Conservation (phyloP, 2,113 vertebrate genomes). For the Neogale vison region DNA sequence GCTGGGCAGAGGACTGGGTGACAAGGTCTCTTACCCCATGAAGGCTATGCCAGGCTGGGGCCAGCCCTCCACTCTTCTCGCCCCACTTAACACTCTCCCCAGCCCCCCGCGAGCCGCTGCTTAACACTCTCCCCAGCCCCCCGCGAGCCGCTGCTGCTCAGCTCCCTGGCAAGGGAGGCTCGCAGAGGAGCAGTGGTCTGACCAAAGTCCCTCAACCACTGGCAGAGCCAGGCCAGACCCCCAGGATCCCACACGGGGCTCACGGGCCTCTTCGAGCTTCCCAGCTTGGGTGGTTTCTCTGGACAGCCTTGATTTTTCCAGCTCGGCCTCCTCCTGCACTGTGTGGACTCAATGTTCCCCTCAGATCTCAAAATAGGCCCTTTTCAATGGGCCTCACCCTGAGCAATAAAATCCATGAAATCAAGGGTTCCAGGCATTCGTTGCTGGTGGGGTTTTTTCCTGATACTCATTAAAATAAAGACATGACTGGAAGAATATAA, state of each 20-base stretch:
- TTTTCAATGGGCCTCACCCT: not conserved
- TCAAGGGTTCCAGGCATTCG: not conserved
- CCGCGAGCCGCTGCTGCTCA: not conserved
- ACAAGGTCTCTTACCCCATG: not conserved
- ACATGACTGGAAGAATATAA: not conserved
- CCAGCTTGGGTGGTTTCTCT: not conserved
- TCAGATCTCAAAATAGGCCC: not conserved
- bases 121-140: too few relatives aligned
- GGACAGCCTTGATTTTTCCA: rapidly evolving
- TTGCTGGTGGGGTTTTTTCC: not conserved
- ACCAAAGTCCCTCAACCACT: not conserved
- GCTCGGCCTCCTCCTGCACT: not conserved
- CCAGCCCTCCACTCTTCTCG: not conserved
- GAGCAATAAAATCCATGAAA: not conserved
- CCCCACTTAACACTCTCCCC: too few relatives aligned
- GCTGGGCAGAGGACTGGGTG: not conserved
- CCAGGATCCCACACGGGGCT: not conserved
- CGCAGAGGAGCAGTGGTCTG: rapidly evolving
- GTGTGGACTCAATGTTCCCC: not conserved
- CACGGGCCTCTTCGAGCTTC: rapidly evolving
- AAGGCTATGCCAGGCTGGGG: rapidly evolving
- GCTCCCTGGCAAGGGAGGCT: not conserved
- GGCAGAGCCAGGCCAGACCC: not conserved
- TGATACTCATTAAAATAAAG: not conserved
- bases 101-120: not conserved